Evolutionary conservation across 2,888 invertebrate genomes (phyloP).

Genomic region (Mythimna ferrago): DNA sequence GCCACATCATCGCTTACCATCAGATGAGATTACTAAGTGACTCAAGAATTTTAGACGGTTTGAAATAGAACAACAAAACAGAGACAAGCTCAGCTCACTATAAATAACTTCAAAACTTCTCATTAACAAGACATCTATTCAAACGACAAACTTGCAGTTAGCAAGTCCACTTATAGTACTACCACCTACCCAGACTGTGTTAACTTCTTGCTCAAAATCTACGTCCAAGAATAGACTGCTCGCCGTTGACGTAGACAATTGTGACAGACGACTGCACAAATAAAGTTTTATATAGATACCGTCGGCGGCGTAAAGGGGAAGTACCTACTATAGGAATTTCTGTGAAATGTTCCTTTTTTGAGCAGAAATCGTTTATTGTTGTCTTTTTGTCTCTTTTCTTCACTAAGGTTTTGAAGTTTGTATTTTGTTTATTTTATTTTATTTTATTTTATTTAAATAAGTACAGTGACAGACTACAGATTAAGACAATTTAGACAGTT

Average conservation of each 20-base stretch:
- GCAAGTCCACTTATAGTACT: conserved; percentile 1
- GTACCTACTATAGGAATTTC: conserved; percentile 59
- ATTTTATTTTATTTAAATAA: too few species aligned
- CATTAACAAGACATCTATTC: conserved; percentile 1
- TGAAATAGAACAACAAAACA: conserved; percentile 1
- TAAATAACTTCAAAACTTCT: conserved; percentile 11
- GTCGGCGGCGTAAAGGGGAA: conserved; percentile 68
- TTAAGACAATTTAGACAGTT: too few species aligned
- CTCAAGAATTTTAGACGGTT: not conserved
- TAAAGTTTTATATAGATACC: conserved; percentile 70
- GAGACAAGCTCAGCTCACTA: not conserved
- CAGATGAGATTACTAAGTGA: too few species aligned
- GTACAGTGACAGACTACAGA: too few species aligned
- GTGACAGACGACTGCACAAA: conserved; percentile 72
- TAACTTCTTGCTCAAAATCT: conserved; percentile 51
- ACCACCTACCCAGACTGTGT: not conserved
- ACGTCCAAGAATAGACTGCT: conserved; percentile 68
- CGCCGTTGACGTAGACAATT: conserved; percentile 66
- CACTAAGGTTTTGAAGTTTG: conserved; percentile 30
- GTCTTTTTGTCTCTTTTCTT: conserved; percentile 19
- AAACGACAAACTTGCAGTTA: conserved; percentile 18
- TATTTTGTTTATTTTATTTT: too few species aligned
- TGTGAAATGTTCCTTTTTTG: conserved; percentile 56
- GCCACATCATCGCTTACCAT: too few species aligned
- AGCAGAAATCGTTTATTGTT: conserved; percentile 40